Conservation (phyloP, 1,140 invertebrate species). For the Cotesia glomerata region DNA sequence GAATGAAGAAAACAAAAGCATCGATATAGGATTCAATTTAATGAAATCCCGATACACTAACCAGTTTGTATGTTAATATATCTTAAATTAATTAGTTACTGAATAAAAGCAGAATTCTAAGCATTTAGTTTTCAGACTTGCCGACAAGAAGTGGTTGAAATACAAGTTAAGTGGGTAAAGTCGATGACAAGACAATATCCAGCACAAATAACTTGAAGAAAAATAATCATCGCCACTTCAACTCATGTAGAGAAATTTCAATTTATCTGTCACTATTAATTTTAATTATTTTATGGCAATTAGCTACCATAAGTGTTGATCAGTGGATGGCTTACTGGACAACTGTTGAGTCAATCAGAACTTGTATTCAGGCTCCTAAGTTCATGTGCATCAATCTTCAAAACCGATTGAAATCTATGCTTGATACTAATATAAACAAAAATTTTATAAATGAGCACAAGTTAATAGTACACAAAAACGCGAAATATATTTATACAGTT, state of each 20-base stretch:
- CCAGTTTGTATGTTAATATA: slow-evolving; percentile 14
- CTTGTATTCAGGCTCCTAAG: slow-evolving; percentile 22
- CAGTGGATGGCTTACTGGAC: slow-evolving; percentile 84
- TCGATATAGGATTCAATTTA: neutral
- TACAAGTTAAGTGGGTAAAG: no score
- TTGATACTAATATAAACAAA: neutral
- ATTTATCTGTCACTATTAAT: no score
- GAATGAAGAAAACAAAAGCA: neutral
- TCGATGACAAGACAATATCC: no score
- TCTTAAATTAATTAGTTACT: no score
- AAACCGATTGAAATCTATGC: slow-evolving; percentile 42
- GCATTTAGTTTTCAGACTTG: no score
- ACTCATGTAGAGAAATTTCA: no score
- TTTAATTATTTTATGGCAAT: no score
- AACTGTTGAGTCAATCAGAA: slow-evolving; percentile 58
- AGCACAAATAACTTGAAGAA: no score
- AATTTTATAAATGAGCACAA: no score
- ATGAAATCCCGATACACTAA: slow-evolving; percentile 26
- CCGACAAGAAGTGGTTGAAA: no score
- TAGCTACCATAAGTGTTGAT: slow-evolving; percentile 73
- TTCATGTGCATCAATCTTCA: slow-evolving; percentile 31
- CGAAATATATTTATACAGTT: slow-evolving; percentile 59
- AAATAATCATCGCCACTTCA: no score
- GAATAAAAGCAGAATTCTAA: no score
- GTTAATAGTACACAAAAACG: neutral